Evolutionary conservation across 92 coral and sea anemone species (phyloP).

Genomic region (Metridium senile): DNA sequence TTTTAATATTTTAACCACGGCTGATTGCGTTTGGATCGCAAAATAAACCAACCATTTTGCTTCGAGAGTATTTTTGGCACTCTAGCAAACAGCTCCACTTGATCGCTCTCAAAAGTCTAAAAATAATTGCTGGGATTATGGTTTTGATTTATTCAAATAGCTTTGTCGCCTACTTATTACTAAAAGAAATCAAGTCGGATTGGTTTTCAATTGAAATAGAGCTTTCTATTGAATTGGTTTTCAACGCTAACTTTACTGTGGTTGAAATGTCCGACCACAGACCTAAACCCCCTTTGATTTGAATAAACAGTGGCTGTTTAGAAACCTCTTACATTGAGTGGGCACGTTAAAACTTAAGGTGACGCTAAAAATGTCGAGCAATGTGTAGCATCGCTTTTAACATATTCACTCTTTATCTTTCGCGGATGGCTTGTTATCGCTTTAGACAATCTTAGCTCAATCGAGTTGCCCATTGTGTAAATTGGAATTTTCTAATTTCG

Average conservation of each 20-base stretch:
- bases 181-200: neutral
- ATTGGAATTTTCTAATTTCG: slow-evolving; percentile 4
- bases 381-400: no score
- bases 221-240: slow-evolving; percentile 4
- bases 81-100: neutral
- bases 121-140: neutral
- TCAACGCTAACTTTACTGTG: slow-evolving; percentile 13
- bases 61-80: neutral
- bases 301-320: neutral
- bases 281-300: slow-evolving; percentile 2
- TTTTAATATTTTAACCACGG: no score
- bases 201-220: neutral
- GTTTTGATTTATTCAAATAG: neutral
- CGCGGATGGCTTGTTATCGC: neutral
- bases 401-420: neutral
- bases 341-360: neutral
- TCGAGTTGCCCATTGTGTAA: neutral
- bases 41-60: neutral
- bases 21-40: neutral
- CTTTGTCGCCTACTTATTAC: neutral
- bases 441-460: neutral
- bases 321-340: neutral
- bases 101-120: neutral
- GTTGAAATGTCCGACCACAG: slow-evolving; percentile 18
- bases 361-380: neutral